phyloP scores from a whole-genome alignment of 2,113 vertebrate species.

The Odontesthes bonariensis region DNA sequence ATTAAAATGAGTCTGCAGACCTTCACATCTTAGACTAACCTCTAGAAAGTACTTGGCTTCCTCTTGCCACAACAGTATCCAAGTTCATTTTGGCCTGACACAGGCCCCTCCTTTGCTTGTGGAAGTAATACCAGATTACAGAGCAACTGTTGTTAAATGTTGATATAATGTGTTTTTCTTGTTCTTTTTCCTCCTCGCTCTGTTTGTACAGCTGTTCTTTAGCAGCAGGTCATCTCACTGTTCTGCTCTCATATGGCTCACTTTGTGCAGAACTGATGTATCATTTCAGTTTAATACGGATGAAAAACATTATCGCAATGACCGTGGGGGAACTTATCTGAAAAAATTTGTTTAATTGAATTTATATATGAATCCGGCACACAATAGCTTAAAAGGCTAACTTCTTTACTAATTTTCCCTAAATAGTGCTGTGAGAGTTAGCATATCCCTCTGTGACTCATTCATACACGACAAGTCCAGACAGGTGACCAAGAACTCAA shows the following conservation, averaged over 20 bases:
- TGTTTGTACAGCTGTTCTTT: constrained; percentile 86
- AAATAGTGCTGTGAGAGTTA: constrained; percentile 69
- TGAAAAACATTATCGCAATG: constrained; percentile 66
- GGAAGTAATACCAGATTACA: constrained; percentile 87
- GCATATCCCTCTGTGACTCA: constrained; percentile 76
- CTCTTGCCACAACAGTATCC: constrained; percentile 76
- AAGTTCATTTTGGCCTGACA: constrained; percentile 76
- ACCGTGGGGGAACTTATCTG: constrained; percentile 28
- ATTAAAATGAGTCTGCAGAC: constrained; percentile 75
- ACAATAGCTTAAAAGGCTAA: constrained; percentile 15
- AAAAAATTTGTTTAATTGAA: constrained; percentile 24
- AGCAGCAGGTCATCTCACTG: constrained; percentile 77
- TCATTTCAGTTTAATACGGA: constrained; percentile 80
- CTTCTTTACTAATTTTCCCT: constrained; percentile 23
- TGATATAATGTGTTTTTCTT: constrained; percentile 86
- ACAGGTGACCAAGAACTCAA: constrained; percentile 76
- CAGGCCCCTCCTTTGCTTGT: constrained; percentile 78
- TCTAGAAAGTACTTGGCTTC: constrained; percentile 73
- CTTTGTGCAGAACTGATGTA: constrained; percentile 78
- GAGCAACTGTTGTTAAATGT: constrained; percentile 86
- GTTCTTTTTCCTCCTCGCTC: constrained; percentile 62
- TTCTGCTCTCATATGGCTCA: constrained; percentile 75
- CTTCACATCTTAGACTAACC: constrained; percentile 75
- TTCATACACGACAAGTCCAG: constrained; percentile 77
- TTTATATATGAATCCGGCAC: constrained; percentile 16